Evolutionary conservation across 2,797 vertebrate genomes (phyloP).

Genomic region (Paramormyrops hopkinsi): DNA sequence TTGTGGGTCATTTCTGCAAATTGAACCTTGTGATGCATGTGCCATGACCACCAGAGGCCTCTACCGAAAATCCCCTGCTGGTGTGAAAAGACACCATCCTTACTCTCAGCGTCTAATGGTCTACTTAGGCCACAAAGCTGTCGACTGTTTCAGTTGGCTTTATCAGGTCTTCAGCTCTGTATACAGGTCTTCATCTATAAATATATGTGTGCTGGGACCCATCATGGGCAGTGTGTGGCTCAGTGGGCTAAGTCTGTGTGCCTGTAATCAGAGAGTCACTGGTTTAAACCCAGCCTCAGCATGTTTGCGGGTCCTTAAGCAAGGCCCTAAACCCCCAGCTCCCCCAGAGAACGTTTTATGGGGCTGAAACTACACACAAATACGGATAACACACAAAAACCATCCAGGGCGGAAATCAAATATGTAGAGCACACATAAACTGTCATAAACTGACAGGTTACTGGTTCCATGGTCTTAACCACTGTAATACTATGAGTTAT

Average conservation of each 20-base stretch:
- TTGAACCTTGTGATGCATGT: background rate
- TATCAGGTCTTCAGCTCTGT: background rate
- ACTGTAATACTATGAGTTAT: background rate
- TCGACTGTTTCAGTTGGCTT: background rate
- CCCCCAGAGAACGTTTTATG: background rate
- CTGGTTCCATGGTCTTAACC: background rate
- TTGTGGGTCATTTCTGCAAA: background rate
- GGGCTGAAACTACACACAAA: background rate
- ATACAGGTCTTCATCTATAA: background rate
- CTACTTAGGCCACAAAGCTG: background rate
- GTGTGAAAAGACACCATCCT: background rate
- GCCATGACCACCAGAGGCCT: background rate
- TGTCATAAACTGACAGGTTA: background rate
- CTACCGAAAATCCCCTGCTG: background rate
- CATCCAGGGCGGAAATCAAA: background rate
- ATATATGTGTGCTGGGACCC: background rate
- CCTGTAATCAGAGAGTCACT: too few species aligned
- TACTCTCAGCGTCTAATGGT: background rate
- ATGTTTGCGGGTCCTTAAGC: too few species aligned
- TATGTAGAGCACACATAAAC: background rate
- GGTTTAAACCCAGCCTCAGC: too few species aligned
- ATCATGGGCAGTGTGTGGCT: background rate
- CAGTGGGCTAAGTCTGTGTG: too few species aligned
- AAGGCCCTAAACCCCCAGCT: too few species aligned
- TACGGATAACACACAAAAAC: background rate